These are phyloP conservation scores for Drosophila orena DNA, from an alignment of 1,140 invertebrate genomes.

Conservation along the genomic window DNA sequence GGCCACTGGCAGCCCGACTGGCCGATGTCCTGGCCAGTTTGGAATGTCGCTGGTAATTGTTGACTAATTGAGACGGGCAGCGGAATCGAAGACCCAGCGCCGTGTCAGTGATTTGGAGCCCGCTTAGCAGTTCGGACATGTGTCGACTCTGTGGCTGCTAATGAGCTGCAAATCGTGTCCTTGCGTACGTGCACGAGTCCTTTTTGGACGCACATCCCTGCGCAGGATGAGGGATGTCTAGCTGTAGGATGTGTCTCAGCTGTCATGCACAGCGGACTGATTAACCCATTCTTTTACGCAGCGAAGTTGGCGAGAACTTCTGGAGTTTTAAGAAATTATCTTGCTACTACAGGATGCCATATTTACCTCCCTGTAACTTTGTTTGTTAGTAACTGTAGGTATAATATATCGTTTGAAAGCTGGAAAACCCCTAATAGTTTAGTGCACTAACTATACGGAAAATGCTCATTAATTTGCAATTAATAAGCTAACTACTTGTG, in stretches of 20 bases:
- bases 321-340: background rate
- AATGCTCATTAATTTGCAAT: background rate
- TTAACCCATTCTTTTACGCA: slow-evolving; percentile 32
- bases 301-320: background rate
- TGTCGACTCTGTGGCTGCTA: slow-evolving; percentile 74
- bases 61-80: slow-evolving; percentile 71
- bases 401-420: too few relatives aligned
- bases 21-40: slow-evolving; percentile 42
- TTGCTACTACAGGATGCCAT: too few relatives aligned
- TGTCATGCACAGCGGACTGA: slow-evolving; percentile 16
- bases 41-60: slow-evolving; percentile 78
- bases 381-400: too few relatives aligned
- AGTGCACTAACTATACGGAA: too few relatives aligned
- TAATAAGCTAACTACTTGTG: background rate
- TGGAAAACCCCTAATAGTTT: too few relatives aligned
- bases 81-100: slow-evolving; percentile 41
- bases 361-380: too few relatives aligned
- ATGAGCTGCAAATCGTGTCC: slow-evolving; percentile 80
- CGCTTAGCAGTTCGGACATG: slow-evolving; percentile 78
- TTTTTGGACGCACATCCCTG: slow-evolving; percentile 19
- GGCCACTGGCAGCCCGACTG: background rate
- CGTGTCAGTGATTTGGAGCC: slow-evolving; percentile 75
- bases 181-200: slow-evolving; percentile 62
- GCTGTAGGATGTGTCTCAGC: slow-evolving; percentile 22
- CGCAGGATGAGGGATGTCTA: background rate